These are phyloP conservation scores for Galleria mellonella DNA, from an alignment of 1,140 invertebrate species.

Conservation along the genomic window DNA sequence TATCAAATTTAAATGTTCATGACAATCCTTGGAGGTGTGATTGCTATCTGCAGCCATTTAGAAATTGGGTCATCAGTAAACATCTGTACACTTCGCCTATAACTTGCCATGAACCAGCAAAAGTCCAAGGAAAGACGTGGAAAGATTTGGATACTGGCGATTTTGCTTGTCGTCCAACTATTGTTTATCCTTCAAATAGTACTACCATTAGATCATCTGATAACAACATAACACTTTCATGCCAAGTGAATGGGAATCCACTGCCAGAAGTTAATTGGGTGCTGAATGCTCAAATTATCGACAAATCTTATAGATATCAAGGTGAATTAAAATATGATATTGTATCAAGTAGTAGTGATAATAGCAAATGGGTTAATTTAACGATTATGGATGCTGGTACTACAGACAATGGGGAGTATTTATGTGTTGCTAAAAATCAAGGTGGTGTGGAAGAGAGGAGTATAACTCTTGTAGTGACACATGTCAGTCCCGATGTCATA, in stretches of 20 bases:
- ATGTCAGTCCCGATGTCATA: constrained; percentile 56
- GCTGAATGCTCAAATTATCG: constrained; percentile 77
- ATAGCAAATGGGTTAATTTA: constrained; percentile 83
- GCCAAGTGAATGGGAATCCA: constrained; percentile 85
- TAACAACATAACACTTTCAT: constrained; percentile 84
- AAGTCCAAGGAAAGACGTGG: constrained; percentile 81
- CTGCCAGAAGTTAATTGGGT: constrained; percentile 85
- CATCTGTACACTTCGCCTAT: constrained; percentile 84
- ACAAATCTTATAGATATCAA: constrained; percentile 74
- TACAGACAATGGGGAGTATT: constrained; percentile 90
- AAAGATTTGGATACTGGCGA: constrained; percentile 80
- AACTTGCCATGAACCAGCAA: constrained; percentile 80
- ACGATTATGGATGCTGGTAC: constrained; percentile 81
- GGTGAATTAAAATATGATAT: constrained; percentile 57
- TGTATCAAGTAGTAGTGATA: constrained; percentile 39
- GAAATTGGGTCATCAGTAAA: constrained; percentile 82
- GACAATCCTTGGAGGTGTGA: constrained; percentile 93
- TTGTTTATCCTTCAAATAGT: constrained; percentile 74
- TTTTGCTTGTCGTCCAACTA: constrained; percentile 89
- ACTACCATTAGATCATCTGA: constrained; percentile 76
- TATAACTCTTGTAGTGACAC: constrained; percentile 78
- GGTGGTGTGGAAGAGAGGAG: constrained; percentile 87
- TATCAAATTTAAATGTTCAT: constrained; percentile 84
- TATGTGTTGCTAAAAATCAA: constrained; percentile 89
- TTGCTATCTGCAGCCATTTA: constrained; percentile 86